Evolutionary conservation across 2,113 vertebrate species (phyloP), one percentile per base, ranked within the genome.

Genomic region (Leucopsar rothschildi): DNA sequence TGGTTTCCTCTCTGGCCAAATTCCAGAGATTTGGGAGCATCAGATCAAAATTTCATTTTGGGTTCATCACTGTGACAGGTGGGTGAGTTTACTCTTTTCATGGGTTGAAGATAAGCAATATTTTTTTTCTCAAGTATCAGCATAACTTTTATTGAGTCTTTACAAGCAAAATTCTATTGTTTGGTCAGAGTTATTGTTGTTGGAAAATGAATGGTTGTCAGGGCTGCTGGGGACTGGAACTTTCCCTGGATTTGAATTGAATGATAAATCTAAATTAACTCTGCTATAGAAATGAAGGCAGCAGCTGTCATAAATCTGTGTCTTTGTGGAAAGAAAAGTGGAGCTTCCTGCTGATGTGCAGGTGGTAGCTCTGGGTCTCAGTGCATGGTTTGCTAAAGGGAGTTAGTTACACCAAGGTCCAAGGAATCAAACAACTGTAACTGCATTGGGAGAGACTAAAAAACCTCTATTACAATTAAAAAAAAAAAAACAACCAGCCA

Each of bases 271-370:
- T 82, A 72, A 93, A 95, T 96, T 92, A 95, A 88, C 60, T 64
- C 60, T 88, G 84, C 87, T 63, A 21, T 56, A 92, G 88, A 91
- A 91, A 85, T n/a, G 76, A 81, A 86, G 82, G 87, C 85, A 91
- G 84, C 87, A 88, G 85, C 85, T 94, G 86, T 69, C 90, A 93
- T 39, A 71, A 91, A 95, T 88, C 69, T 95, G 79, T 83, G 78
- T 94, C 57, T 76, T 86, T 60, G 47, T 37, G 70, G 72, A 55
- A 88, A 66, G 68, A 70, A 45, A 52, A 90, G 65, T 35, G 49
- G 31, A 77, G 44, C 86, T 92, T 86, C 55, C 86, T 78, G 44
- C 85, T 78, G 85, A 69, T 57, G 57, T 88, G 66, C 91, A 91
- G 93, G 37, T 88, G 79, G 60, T 16, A 28, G 68, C 63, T 88